These are phyloP conservation scores for Lophotriccus pileatus DNA, from an alignment of 2,797 vertebrate species.

Conservation along the genomic window DNA sequence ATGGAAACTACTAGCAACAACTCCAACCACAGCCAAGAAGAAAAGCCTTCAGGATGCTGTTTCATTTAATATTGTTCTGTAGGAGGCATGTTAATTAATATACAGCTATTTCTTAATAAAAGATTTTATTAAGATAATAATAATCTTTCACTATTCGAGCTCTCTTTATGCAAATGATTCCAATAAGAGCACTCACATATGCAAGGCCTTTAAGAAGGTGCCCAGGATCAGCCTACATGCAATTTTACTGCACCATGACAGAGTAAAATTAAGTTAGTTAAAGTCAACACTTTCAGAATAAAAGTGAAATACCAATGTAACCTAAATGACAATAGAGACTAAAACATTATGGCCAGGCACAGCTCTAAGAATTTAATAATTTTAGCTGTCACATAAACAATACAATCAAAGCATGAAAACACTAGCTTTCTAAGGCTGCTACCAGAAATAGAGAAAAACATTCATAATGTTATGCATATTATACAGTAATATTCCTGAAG, in stretches of 20 bases:
- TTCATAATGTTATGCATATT: not conserved
- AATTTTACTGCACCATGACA: not conserved
- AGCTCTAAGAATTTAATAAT: not conserved
- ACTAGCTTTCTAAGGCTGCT: not conserved
- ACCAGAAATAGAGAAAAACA: not conserved
- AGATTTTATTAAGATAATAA: not conserved
- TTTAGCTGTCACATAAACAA: not conserved
- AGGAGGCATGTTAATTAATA: not conserved
- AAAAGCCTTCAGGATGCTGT: not conserved
- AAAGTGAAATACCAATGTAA: not conserved
- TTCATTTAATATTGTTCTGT: not conserved
- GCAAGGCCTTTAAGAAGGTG: not conserved
- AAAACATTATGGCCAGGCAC: not conserved
- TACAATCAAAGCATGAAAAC: not conserved
- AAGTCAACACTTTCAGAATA: not conserved
- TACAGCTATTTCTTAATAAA: not conserved
- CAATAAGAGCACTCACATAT: not conserved
- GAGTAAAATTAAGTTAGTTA: not conserved
- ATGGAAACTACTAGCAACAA: not conserved
- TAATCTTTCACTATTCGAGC: not conserved
- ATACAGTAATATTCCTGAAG: conserved; percentile 8
- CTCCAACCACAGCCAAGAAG: not conserved
- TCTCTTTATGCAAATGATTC: not conserved
- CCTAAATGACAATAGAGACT: not conserved
- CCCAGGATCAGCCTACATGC: not conserved